phyloP scores from a whole-genome alignment of 2,797 vertebrate genomes.

The Hydrocynus forskahlii region DNA sequence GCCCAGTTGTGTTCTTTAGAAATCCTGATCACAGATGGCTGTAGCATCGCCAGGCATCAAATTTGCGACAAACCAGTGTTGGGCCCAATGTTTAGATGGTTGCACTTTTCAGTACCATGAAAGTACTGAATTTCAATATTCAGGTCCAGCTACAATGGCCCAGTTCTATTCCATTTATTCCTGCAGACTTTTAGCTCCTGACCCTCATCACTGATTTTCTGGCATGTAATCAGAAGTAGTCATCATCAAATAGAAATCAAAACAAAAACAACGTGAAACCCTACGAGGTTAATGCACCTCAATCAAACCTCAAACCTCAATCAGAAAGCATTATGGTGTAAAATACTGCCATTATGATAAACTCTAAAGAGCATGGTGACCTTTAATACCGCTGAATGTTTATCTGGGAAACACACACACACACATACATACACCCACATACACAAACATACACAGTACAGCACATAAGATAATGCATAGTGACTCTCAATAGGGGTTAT shows the following conservation, averaged over 20 bases:
- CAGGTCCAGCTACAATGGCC: no score
- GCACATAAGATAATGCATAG: not conserved
- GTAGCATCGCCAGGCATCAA: no score
- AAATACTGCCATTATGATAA: slow-evolving; percentile 40
- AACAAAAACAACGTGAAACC: not conserved
- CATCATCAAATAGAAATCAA: not conserved
- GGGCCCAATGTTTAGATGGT: no score
- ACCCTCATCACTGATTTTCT: not conserved
- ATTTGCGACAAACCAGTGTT: no score
- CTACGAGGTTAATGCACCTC: not conserved
- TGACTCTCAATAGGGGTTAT: slow-evolving; percentile 60
- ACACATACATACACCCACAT: no score
- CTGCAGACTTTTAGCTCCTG: no score
- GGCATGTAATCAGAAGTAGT: not conserved
- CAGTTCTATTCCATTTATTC: no score
- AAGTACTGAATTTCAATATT: no score
- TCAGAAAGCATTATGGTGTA: not conserved
- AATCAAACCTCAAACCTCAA: not conserved
- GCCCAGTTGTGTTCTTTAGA: no score
- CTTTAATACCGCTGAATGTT: slow-evolving; percentile 21
- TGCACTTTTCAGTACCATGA: no score
- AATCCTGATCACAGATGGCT: no score
- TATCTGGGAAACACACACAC: no score
- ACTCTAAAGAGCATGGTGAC: slow-evolving; percentile 47
- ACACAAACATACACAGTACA: slow-evolving; percentile 8